These are phyloP conservation scores for Cossypha caffra DNA, from an alignment of 2,797 vertebrate genomes.

Conservation along the genomic window DNA sequence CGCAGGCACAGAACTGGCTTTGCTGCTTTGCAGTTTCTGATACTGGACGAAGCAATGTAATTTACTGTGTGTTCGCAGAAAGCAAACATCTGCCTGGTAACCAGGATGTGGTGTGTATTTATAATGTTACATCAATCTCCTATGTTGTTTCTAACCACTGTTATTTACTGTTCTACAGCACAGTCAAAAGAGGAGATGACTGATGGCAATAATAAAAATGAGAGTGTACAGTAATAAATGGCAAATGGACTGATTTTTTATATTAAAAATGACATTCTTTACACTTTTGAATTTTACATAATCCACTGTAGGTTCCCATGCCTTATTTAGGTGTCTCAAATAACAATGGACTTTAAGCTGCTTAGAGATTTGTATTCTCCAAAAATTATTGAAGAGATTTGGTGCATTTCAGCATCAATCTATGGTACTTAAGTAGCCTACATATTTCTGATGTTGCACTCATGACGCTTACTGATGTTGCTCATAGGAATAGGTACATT, in stretches of 20 bases:
- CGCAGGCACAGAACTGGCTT: background rate
- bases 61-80: background rate
- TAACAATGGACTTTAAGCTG: background rate
- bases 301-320: background rate
- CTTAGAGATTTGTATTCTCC: background rate
- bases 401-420: background rate
- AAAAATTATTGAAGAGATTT: background rate
- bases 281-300: background rate
- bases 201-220: background rate
- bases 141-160: background rate
- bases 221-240: background rate
- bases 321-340: background rate
- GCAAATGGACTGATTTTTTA: background rate
- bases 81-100: background rate
- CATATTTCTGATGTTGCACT: background rate
- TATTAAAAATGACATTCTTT: background rate
- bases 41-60: background rate
- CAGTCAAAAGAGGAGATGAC: background rate
- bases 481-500: background rate
- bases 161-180: background rate
- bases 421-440: background rate
- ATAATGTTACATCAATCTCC: background rate
- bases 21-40: background rate
- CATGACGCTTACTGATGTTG: background rate
- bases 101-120: background rate